Percentiles rank a stretch among this genome's conserved stretches.
phyloP scores from a whole-genome alignment of 1,140 invertebrate species.

The Brachionus plicatilis region DNA sequence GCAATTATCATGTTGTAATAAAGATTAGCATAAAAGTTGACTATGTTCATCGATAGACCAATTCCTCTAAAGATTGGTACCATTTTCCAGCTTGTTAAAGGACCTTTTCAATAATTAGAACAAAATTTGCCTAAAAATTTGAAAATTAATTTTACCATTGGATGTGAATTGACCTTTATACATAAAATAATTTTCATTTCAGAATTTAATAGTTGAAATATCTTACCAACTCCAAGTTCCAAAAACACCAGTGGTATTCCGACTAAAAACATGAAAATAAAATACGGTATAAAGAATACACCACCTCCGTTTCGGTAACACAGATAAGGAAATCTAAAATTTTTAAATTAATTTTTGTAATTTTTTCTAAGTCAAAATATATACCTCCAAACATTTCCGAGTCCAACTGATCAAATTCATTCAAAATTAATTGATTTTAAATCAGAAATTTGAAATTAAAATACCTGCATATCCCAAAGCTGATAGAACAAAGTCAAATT shows the following conservation, averaged over 20 bases:
- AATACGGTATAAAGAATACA: conserved; percentile 41
- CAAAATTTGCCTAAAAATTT: neutral
- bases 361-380: neutral
- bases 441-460: neutral
- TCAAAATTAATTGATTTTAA: neutral
- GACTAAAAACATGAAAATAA: conserved; percentile 23
- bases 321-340: conserved; percentile 58
- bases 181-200: neutral
- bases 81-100: conserved; percentile 55
- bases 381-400: conserved; percentile 35
- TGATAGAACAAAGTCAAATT: conserved; percentile 48
- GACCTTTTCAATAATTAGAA: conserved; percentile 44
- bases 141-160: neutral
- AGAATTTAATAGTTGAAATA: conserved; percentile 41
- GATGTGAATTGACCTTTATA: conserved; percentile 37
- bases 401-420: neutral
- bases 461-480: conserved; percentile 71
- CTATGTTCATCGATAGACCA: conserved; percentile 24
- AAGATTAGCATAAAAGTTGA: conserved; percentile 18
- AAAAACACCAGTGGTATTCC: conserved; percentile 41
- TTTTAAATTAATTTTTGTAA: too few relatives aligned
- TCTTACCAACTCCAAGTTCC: conserved; percentile 42
- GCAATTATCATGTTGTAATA: conserved; percentile 76
- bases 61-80: conserved; percentile 51
- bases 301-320: conserved; percentile 39